Evolutionary conservation across 1,140 invertebrate genomes (phyloP).

Genomic region (Bombyx mandarina): DNA sequence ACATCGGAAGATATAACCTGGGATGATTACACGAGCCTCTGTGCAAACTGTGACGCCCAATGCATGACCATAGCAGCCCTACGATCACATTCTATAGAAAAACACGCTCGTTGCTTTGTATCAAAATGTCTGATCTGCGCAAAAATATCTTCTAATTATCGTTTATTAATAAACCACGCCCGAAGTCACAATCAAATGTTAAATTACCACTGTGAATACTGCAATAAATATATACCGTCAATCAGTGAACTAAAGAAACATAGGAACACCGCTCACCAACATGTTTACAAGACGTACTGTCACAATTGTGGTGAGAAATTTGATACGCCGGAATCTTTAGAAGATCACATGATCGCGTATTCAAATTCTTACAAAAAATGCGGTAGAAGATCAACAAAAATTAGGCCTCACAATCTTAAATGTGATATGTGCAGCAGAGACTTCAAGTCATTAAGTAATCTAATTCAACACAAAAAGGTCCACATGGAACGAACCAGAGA

Average conservation of each 20-base stretch:
- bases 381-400: constrained; percentile 12
- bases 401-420: constrained; percentile 32
- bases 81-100: constrained; percentile 50
- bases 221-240: constrained; percentile 38
- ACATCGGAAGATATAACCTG: constrained; percentile 26
- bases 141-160: constrained; percentile 36
- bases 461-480: constrained; percentile 47
- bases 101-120: constrained; percentile 42
- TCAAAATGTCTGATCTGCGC: constrained; percentile 53
- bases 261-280: constrained; percentile 29
- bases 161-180: constrained; percentile 44
- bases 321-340: constrained; percentile 34
- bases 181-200: constrained; percentile 40
- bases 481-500: constrained; percentile 50
- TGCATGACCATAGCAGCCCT: constrained; percentile 48
- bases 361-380: constrained; percentile 21
- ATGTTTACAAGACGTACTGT: constrained; percentile 34
- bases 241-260: constrained; percentile 37
- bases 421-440: constrained; percentile 49
- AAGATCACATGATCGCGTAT: constrained; percentile 44
- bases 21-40: constrained; percentile 50
- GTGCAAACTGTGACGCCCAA: constrained; percentile 51
- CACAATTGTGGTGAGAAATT: constrained; percentile 43
- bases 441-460: constrained; percentile 50
- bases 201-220: constrained; percentile 50